A percentile compares a stretch with the other conserved stretches of the same genome.
Conservation (phyloP, 35 echinoderm and acorn worm species). For the Ophioderma brevispina region DNA sequence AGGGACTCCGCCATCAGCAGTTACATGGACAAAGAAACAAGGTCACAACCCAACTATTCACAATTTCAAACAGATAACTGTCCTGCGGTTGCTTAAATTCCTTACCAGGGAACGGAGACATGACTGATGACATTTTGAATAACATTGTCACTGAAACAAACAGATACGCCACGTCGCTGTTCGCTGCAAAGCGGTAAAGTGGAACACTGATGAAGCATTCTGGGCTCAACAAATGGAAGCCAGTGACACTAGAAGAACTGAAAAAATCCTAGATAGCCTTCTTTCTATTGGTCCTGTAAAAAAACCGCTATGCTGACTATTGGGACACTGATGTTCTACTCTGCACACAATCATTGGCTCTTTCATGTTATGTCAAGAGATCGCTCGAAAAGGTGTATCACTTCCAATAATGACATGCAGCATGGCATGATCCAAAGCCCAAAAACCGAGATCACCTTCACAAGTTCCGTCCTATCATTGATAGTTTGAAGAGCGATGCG, state of each 20-base stretch:
- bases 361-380: constrained; percentile 13
- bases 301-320: constrained; percentile 5
- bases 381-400: not conserved
- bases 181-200: constrained; percentile 9
- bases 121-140: no score
- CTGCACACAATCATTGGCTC: not conserved
- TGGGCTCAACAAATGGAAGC: no score
- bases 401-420: constrained; percentile 8
- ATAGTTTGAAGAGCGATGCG: no score
- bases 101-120: constrained; percentile 7
- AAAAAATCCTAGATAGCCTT: no score
- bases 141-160: no score
- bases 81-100: not conserved
- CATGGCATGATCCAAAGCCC: constrained; percentile 15
- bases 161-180: no score
- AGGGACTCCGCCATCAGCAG: constrained; percentile 12
- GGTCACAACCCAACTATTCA: constrained; percentile 14
- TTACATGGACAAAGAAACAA: constrained; percentile 13
- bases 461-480: no score
- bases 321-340: not conserved
- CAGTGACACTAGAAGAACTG: no score
- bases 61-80: constrained; percentile 18
- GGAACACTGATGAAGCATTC: no score
- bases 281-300: constrained; percentile 14
- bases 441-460: no score